phyloP scores from a whole-genome alignment of 1,140 invertebrate genomes.

The Aphaenogaster rudis region DNA sequence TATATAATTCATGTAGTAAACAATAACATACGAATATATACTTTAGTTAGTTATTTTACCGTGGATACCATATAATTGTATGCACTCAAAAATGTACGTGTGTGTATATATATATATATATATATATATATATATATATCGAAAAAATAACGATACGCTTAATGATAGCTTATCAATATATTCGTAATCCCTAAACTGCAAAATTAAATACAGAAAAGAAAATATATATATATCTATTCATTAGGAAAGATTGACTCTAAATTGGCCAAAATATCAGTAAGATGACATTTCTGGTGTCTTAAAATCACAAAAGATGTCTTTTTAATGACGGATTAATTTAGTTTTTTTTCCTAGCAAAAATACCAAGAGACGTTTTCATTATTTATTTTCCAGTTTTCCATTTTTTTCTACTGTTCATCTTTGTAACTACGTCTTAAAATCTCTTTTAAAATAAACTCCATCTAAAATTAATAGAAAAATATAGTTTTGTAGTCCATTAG shows the following conservation, averaged over 20 bases:
- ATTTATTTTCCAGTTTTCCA: background rate
- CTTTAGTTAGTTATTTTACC: background rate
- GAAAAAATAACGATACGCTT: background rate
- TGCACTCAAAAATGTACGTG: constrained; percentile 21
- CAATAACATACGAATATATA: background rate
- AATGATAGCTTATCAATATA: background rate
- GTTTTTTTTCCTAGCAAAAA: background rate
- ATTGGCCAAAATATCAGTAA: background rate
- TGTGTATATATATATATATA: constrained; percentile 33
- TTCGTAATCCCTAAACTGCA: background rate
- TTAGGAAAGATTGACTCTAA: background rate
- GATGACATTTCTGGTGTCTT: background rate
- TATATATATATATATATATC: constrained; percentile 37
- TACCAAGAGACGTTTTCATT: background rate
- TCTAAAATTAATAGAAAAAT: background rate
- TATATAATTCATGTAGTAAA: constrained; percentile 21
- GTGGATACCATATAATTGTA: constrained; percentile 2
- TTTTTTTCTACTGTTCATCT: background rate
- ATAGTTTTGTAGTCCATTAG: background rate
- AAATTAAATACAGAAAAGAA: background rate
- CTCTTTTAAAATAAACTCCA: background rate
- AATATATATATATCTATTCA: background rate
- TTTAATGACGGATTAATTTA: background rate
- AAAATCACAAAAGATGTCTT: background rate
- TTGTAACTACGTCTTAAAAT: background rate